These are phyloP conservation scores for Aviceda subcristata DNA, from an alignment of 2,113 vertebrate species.

Conservation along the genomic window DNA sequence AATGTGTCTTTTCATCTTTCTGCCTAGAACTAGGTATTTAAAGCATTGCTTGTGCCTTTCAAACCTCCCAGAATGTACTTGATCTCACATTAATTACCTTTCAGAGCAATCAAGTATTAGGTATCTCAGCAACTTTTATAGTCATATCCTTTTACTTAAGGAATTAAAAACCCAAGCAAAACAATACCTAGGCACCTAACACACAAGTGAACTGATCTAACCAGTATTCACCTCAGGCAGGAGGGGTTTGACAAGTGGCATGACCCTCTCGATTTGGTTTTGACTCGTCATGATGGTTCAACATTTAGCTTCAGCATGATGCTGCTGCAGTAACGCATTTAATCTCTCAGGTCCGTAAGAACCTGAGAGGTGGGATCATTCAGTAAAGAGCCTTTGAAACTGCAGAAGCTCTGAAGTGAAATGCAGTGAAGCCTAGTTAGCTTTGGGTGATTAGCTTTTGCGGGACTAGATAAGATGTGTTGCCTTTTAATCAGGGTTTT, in stretches of 20 bases:
- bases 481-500: neutral
- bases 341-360: neutral
- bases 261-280: neutral
- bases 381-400: neutral
- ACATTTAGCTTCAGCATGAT: rapidly evolving
- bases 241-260: neutral
- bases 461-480: neutral
- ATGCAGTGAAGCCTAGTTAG: neutral
- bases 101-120: too few relatives aligned
- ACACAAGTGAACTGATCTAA: neutral
- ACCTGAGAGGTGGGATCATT: neutral
- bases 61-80: neutral
- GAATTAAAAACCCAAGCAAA: neutral
- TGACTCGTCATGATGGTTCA: rapidly evolving
- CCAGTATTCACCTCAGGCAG: neutral
- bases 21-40: neutral
- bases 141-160: neutral
- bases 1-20: neutral
- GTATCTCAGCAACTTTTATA: neutral
- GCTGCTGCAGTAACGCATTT: neutral
- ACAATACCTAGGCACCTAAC: neutral
- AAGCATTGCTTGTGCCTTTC: neutral
- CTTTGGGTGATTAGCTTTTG: neutral
- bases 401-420: neutral
- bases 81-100: neutral